Conservation (phyloP, 2,888 invertebrate genomes). For the Trissonchulus latispiculum region DNA sequence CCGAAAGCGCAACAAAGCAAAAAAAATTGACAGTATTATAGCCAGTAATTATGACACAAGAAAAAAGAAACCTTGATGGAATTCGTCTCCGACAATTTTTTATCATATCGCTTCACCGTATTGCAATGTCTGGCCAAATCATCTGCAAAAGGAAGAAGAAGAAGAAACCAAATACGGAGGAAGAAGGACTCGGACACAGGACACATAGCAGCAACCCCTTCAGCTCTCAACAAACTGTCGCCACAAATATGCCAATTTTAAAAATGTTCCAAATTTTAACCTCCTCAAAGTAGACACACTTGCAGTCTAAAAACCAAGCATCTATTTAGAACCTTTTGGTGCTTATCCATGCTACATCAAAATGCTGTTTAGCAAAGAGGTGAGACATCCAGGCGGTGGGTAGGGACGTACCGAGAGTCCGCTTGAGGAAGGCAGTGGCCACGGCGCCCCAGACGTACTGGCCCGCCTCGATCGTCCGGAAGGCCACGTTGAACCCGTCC, state of each 20-base stretch:
- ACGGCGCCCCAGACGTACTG: conserved; percentile 18
- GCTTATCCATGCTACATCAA: background rate
- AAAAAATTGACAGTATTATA: too few relatives aligned
- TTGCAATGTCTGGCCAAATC: conserved; percentile 18
- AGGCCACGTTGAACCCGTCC: conserved; percentile 14
- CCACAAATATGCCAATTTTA: background rate
- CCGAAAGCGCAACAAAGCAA: too few relatives aligned
- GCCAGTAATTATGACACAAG: too few relatives aligned
- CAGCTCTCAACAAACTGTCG: too few relatives aligned
- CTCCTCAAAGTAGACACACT: too few relatives aligned
- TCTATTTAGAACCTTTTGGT: background rate
- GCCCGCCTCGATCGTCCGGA: background rate
- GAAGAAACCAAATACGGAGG: too few relatives aligned
- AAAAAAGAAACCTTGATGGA: background rate
- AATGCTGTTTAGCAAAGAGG: background rate
- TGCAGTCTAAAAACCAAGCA: too few relatives aligned
- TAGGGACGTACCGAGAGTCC: background rate
- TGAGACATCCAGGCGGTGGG: too few relatives aligned
- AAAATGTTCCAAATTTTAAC: too few relatives aligned
- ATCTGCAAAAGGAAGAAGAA: conserved; percentile 11
- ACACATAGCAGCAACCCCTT: too few relatives aligned
- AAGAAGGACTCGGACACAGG: too few relatives aligned
- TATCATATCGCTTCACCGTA: conserved; percentile 13
- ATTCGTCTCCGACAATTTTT: conserved; percentile 4
- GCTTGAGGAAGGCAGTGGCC: conserved; percentile 11